Conservation (phyloP, 2,797 vertebrate genomes). For the Rhyacichthys aspro region DNA sequence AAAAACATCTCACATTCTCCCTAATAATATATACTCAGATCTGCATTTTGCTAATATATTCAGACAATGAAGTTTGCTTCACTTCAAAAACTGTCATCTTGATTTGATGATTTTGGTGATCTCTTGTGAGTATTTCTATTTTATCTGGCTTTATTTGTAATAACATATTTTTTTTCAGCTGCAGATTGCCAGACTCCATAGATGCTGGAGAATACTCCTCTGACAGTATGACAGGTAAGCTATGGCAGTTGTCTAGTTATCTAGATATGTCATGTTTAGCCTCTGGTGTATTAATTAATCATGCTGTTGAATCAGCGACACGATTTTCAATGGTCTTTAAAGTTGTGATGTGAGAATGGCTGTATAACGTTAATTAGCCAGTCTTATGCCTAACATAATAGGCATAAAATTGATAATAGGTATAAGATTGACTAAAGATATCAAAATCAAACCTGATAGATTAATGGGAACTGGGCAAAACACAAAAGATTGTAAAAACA, state of each 20-base stretch:
- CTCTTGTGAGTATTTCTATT: not conserved
- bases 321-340: slow-evolving; percentile 39
- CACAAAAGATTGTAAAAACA: too few species aligned
- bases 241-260: not conserved
- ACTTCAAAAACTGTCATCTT: not conserved
- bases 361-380: too few species aligned
- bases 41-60: not conserved
- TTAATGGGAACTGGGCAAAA: not conserved
- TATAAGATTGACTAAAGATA: too few species aligned
- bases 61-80: slow-evolving; percentile 9
- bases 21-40: too few species aligned
- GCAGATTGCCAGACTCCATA: slow-evolving; percentile 77
- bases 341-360: too few species aligned
- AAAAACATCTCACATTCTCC: slow-evolving; percentile 45
- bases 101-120: not conserved
- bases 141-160: slow-evolving; percentile 32
- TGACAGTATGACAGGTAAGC: slow-evolving; percentile 81
- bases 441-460: slow-evolving; percentile 17
- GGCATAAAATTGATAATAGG: too few species aligned
- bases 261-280: slow-evolving; percentile 1
- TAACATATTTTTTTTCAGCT: slow-evolving; percentile 65
- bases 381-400: too few species aligned
- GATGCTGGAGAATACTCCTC: slow-evolving; percentile 66
- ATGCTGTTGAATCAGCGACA: slow-evolving; percentile 30
- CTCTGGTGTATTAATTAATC: slow-evolving; percentile 65